Evolutionary conservation across 2,797 vertebrate species (phyloP).

Genomic region (Tarsius wallacei): DNA sequence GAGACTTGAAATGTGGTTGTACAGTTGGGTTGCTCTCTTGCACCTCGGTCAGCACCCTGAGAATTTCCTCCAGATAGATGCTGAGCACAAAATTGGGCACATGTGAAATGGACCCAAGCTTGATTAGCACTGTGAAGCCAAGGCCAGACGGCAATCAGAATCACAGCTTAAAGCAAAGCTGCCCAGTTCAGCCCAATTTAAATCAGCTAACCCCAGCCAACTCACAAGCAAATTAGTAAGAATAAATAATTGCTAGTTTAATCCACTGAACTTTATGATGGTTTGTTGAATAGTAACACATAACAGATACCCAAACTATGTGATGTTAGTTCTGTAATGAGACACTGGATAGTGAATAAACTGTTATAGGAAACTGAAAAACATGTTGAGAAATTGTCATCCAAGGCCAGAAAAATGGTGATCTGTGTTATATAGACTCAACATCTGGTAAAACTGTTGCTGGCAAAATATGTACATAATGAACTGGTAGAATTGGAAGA

Average conservation of each 20-base stretch:
- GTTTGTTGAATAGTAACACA: not conserved
- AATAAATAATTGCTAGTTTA: not conserved
- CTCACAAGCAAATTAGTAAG: not conserved
- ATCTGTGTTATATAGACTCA: not conserved
- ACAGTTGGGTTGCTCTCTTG: not conserved
- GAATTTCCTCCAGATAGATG: not conserved
- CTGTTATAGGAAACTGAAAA: not conserved
- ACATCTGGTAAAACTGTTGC: not conserved
- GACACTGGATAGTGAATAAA: not conserved
- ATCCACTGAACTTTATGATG: not conserved
- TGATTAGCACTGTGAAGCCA: not conserved
- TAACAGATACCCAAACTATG: conserved; percentile 11
- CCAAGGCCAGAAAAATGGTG: conserved; percentile 29
- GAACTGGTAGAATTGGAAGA: not conserved
- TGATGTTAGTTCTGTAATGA: not conserved
- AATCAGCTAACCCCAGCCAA: not conserved
- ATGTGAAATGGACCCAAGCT: not conserved
- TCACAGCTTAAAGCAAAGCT: not conserved
- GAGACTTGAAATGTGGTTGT: not conserved
- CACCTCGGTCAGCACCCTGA: not conserved
- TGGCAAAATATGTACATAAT: not conserved
- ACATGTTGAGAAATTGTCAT: not conserved
- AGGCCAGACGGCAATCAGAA: not conserved
- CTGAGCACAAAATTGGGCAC: not conserved
- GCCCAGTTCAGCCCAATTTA: not conserved